Conservation (phyloP, 2,113 vertebrate species). For the Calypte anna region DNA sequence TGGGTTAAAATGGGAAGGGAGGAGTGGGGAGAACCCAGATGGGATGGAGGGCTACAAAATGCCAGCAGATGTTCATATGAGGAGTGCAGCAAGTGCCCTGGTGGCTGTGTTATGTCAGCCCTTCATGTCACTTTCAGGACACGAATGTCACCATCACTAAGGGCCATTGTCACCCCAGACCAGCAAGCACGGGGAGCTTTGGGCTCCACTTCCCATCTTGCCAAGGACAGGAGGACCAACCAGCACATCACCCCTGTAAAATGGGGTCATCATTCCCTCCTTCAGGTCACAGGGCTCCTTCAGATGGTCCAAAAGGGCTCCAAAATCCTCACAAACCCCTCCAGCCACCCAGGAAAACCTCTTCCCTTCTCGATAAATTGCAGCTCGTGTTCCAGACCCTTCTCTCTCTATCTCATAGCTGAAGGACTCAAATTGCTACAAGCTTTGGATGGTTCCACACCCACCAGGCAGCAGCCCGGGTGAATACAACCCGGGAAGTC, state of each 20-base stretch:
- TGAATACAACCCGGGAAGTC: neutral
- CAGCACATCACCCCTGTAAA: neutral
- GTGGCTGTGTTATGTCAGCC: rapidly evolving
- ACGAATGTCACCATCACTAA: neutral
- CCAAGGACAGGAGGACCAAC: neutral
- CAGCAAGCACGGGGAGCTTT: neutral
- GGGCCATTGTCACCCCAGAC: neutral
- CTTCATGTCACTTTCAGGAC: neutral
- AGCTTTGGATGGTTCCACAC: neutral
- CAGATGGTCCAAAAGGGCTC: neutral
- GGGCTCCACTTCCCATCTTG: neutral
- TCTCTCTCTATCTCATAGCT: neutral
- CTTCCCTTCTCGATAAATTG: neutral
- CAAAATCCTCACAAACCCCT: neutral
- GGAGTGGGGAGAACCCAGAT: neutral
- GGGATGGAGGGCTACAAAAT: neutral
- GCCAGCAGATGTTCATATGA: rapidly evolving
- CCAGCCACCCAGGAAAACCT: neutral
- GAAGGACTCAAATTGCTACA: neutral
- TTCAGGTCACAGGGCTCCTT: neutral
- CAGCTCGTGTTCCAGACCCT: neutral
- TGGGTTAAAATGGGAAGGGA: neutral
- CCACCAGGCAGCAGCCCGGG: neutral
- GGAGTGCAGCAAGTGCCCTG: neutral
- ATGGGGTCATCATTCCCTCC: rapidly evolving